Conservation (phyloP, 2,888 invertebrate genomes). For the Mayetiola destructor region DNA sequence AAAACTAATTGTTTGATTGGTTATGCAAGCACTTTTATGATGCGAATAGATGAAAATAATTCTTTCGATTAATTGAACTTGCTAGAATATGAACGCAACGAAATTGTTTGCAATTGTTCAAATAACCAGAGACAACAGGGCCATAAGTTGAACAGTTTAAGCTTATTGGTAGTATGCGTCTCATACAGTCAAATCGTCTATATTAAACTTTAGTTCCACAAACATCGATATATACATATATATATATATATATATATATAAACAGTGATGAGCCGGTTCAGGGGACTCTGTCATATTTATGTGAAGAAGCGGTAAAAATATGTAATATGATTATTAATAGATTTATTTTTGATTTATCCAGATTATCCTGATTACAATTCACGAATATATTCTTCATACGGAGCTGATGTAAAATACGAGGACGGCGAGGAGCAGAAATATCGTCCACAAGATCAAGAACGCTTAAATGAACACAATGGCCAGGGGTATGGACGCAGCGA, state of each 20-base stretch:
- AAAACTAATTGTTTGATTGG: not conserved
- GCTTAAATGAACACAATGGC: not conserved
- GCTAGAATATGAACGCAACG: conserved; percentile 20
- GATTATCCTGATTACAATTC: conserved; percentile 61
- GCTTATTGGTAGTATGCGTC: conserved; percentile 33
- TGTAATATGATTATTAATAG: not conserved
- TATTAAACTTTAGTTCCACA: not conserved
- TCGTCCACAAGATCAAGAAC: conserved; percentile 41
- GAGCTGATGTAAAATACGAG: conserved; percentile 43
- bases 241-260: no score
- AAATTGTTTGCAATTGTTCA: not conserved
- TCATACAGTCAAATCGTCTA: conserved; percentile 25
- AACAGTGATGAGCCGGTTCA: no score
- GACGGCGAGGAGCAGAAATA: conserved; percentile 59
- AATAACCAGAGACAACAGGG: conserved; percentile 29
- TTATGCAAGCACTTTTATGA: not conserved
- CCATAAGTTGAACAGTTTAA: conserved; percentile 29
- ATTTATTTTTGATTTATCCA: conserved; percentile 27
- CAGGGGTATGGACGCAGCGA: not conserved
- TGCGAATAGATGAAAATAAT: not conserved
- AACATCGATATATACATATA: not conserved
- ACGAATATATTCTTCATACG: conserved; percentile 36
- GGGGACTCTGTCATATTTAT: no score
- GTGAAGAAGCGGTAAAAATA: no score
- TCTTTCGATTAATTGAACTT: conserved; percentile 18